These are phyloP conservation scores for Drosophila rubida DNA, from an alignment of 2,888 invertebrate species.

Conservation along the genomic window DNA sequence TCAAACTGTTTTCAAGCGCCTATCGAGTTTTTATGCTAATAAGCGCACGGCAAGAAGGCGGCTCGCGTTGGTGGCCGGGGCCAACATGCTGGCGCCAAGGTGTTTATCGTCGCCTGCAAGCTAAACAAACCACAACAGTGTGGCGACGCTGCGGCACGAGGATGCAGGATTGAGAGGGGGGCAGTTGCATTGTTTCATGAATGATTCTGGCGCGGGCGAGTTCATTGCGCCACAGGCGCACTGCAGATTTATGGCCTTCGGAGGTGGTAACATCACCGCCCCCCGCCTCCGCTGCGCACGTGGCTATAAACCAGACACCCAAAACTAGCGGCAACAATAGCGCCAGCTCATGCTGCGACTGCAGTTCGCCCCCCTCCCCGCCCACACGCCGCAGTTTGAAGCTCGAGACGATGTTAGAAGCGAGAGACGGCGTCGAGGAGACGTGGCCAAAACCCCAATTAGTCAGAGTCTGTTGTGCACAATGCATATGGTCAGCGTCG, in stretches of 20 bases:
- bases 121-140: slow-evolving; percentile 65
- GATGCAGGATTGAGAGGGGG: background rate
- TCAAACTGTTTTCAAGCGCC: slow-evolving; percentile 35
- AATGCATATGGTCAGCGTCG: slow-evolving; percentile 35
- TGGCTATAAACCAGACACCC: slow-evolving; percentile 72
- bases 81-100: slow-evolving; percentile 65
- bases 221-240: slow-evolving; percentile 77
- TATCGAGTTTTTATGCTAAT: slow-evolving; percentile 19
- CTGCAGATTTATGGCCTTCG: slow-evolving; percentile 82
- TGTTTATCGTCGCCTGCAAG: slow-evolving; percentile 75
- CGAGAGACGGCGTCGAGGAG: background rate
- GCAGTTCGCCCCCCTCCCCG: background rate
- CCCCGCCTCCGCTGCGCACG: slow-evolving; percentile 27
- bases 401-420: background rate
- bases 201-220: slow-evolving; percentile 38
- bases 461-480: background rate
- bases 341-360: slow-evolving; percentile 72
- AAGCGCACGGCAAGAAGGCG: slow-evolving; percentile 21
- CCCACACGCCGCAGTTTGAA: background rate
- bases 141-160: background rate
- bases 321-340: slow-evolving; percentile 62
- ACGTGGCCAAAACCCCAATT: background rate
- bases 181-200: slow-evolving; percentile 22
- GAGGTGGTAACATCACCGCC: slow-evolving; percentile 71
- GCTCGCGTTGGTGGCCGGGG: background rate